Conservation (phyloP, 2,888 invertebrate species). For the Gisinianus flammeolus region DNA sequence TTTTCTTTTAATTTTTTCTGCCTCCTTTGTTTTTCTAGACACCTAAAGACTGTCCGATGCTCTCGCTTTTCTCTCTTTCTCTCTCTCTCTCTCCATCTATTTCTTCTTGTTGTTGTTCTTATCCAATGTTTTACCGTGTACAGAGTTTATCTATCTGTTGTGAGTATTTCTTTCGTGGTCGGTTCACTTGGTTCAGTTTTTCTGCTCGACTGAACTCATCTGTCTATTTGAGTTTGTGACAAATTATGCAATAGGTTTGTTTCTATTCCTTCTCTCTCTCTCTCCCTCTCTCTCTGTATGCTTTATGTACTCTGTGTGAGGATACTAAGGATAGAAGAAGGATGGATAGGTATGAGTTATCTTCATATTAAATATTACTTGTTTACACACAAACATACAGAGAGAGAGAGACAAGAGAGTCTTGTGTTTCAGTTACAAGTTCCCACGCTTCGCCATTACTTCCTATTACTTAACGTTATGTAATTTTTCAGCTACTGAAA, state of each 20-base stretch:
- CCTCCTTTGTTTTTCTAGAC: constrained; percentile 43
- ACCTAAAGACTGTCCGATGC: constrained; percentile 31
- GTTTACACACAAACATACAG: neutral
- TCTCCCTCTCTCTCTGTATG: neutral
- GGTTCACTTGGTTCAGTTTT: constrained; percentile 43
- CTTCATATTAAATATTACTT: neutral
- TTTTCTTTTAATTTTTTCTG: constrained; percentile 56
- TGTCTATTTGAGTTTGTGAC: constrained; percentile 49
- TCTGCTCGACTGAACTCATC: constrained; percentile 45
- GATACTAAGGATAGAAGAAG: constrained; percentile 7
- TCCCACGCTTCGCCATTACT: constrained; percentile 46
- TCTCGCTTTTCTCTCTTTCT: neutral
- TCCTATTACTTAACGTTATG: constrained; percentile 5
- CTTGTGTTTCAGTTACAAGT: constrained; percentile 44
- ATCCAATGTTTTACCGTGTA: neutral
- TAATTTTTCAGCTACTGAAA: constrained; percentile 44
- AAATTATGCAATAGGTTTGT: constrained; percentile 48
- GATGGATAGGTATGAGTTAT: constrained; percentile 14
- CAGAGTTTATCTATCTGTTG: neutral
- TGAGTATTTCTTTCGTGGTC: constrained; percentile 19
- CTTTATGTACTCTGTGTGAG: neutral
- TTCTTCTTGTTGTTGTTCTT: neutral
- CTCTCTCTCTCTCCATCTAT: neutral
- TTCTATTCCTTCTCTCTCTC: neutral
- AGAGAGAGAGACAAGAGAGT: constrained; percentile 34